Conservation (phyloP, 2,797 vertebrate genomes). For the Numenius phaeopus region DNA sequence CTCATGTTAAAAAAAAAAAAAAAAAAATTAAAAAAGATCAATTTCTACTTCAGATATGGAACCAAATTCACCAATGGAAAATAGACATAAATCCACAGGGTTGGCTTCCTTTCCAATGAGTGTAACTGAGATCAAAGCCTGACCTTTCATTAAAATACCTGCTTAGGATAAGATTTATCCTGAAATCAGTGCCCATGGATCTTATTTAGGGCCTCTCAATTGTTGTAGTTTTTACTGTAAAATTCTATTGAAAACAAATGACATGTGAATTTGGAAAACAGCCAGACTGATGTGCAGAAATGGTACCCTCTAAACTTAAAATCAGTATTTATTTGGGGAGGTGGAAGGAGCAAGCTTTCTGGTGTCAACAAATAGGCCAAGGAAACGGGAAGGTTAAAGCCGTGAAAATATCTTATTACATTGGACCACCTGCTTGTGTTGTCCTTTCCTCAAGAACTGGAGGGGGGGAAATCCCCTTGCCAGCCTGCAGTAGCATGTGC, state of each 20-base stretch:
- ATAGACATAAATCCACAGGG: not conserved
- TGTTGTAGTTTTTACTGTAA: not conserved
- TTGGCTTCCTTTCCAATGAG: not conserved
- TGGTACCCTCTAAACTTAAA: not conserved
- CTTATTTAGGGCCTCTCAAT: not conserved
- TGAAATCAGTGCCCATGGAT: not conserved
- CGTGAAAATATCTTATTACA: constrained; percentile 44
- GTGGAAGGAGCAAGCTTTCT: not conserved
- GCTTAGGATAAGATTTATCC: not conserved
- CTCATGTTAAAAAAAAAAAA: not conserved
- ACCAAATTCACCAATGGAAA: not conserved
- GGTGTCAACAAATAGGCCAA: constrained; percentile 31
- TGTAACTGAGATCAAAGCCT: not conserved
- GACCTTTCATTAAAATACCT: not conserved
- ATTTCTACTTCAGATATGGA: not conserved
- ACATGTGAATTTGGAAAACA: not conserved
- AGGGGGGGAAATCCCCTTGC: constrained; percentile 56
- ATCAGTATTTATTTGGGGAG: not conserved
- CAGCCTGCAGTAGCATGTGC: constrained; percentile 24
- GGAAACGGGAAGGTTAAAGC: constrained; percentile 57
- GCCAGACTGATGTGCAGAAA: not conserved
- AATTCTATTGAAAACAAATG: not conserved
- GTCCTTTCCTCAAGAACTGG: constrained; percentile 62
- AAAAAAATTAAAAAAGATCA: not conserved
- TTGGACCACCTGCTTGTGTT: constrained; percentile 33